Base-by-base conservation (phyloP, 2,797 vertebrate genomes). In the Diplodus sargus region DNA sequence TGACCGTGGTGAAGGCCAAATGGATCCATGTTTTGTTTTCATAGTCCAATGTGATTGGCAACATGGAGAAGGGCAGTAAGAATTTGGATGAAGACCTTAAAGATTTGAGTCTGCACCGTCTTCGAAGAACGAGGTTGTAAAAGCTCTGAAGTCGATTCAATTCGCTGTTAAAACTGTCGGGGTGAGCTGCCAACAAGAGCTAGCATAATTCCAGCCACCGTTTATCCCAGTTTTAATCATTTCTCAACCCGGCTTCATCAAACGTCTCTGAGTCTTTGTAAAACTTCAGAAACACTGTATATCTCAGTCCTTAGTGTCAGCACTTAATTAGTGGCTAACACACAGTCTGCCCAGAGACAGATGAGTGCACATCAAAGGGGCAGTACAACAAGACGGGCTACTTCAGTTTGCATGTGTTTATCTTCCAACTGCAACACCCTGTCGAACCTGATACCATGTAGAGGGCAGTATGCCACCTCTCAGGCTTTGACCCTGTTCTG, bases 281-380 rank as follows among this genome's bases (percentile, higher is more conserved):
- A 89, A 90, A 91, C 89, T 92, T 91, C 88, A 90, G 85, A 86
- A 83, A 87, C 76, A 60, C 83, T 71, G 70, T 77, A 83, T 87
- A 83, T 83, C 86, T 79, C 74, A 62, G 84, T 90, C 89, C 79
- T 90, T 66, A 47, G 61, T 91, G 92, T 90, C 91, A 92, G 90
- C 92, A 91, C 89, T 92, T 95, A 95, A 95, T 95, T 94, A 93
- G 87, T 63, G 77, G 90, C 90, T 93, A 93, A 92, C 88, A 79
- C 78, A 86, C 87, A 90, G 87, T 89, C 91, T 89, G 87, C 87
- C 90, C 80, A 78, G 88, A 87, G 85, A 94, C 89, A 91, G 88
- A 93, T 88, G 91, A 95, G 84, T 43, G 78, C 85, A 92, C 91
- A 92, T 93, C 91, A 94, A 93, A 92, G 78, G 70, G 81, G 87